A percentile compares a stretch with the other conserved stretches of the same genome.
These are phyloP conservation scores for Meteorus cinctellus DNA, from an alignment of 2,888 invertebrate genomes.

Conservation along the genomic window DNA sequence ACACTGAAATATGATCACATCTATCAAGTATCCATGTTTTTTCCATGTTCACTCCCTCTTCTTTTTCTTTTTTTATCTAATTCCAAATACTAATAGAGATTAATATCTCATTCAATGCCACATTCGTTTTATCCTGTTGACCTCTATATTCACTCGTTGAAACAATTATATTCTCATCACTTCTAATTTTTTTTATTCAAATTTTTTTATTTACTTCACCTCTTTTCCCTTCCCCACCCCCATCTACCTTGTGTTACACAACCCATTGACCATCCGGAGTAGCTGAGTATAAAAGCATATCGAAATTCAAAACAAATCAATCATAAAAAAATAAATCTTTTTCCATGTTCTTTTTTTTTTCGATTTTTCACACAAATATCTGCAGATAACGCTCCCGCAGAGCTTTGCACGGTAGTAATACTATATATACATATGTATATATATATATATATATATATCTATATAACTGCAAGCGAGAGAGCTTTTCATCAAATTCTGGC, in stretches of 20 bases:
- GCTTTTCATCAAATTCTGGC: conserved; percentile 31
- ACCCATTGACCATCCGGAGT: background rate
- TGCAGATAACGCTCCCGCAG: conserved; percentile 2
- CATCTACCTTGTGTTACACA: background rate
- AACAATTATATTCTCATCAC: background rate
- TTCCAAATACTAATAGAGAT: background rate
- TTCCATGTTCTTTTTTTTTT: background rate
- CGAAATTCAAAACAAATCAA: conserved; percentile 2
- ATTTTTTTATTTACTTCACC: too few relatives aligned
- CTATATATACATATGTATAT: background rate
- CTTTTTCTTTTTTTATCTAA: background rate
- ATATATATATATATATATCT: background rate
- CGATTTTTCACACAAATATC: background rate
- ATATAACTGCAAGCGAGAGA: background rate
- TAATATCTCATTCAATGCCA: background rate
- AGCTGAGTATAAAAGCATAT: conserved; percentile 1
- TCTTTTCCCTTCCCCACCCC: background rate
- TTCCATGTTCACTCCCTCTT: background rate
- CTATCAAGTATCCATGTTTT: background rate
- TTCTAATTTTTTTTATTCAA: background rate
- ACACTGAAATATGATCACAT: conserved; percentile 45
- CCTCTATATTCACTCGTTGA: background rate
- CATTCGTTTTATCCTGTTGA: background rate
- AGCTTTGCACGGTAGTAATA: background rate
- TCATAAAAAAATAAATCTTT: conserved; percentile 3